phyloP scores from a whole-genome alignment of 1,140 invertebrate genomes.

The Limonius californicus region DNA sequence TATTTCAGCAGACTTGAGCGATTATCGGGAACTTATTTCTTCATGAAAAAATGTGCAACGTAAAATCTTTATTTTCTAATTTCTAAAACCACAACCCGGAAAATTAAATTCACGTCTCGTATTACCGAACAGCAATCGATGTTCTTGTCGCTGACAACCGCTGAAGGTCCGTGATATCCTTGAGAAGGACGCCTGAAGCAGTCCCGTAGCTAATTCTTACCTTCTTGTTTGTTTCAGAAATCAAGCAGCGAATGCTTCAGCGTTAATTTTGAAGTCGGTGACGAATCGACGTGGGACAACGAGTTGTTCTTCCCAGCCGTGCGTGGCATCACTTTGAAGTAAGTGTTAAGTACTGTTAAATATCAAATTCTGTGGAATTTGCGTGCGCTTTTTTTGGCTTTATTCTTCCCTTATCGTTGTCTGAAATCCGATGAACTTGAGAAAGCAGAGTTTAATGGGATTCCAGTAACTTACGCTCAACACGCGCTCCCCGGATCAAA shows the following conservation, averaged over 20 bases:
- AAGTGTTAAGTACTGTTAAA: too few relatives aligned
- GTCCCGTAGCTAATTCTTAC: slow-evolving; percentile 7
- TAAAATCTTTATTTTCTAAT: slow-evolving; percentile 8
- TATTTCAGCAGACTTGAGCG: too few relatives aligned
- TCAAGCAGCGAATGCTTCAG: slow-evolving; percentile 74
- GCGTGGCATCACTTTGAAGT: slow-evolving; percentile 65
- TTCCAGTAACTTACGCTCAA: background rate
- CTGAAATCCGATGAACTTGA: too few relatives aligned
- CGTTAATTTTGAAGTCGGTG: slow-evolving; percentile 63
- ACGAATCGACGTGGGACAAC: slow-evolving; percentile 54
- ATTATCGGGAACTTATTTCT: background rate
- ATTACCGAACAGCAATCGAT: background rate
- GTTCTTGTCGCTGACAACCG: background rate
- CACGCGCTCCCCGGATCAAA: background rate
- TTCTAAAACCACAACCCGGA: background rate
- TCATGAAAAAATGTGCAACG: background rate
- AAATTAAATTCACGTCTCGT: background rate
- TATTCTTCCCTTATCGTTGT: too few relatives aligned
- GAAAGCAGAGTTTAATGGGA: background rate
- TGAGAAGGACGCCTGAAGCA: background rate
- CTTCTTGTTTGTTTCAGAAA: slow-evolving; percentile 51
- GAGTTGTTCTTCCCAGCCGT: slow-evolving; percentile 67
- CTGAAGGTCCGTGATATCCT: background rate
- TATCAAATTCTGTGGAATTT: too few relatives aligned
- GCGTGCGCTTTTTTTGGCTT: too few relatives aligned